Evolutionary conservation across 2,113 vertebrate genomes (phyloP).

Genomic region (Gallinago undulata): DNA sequence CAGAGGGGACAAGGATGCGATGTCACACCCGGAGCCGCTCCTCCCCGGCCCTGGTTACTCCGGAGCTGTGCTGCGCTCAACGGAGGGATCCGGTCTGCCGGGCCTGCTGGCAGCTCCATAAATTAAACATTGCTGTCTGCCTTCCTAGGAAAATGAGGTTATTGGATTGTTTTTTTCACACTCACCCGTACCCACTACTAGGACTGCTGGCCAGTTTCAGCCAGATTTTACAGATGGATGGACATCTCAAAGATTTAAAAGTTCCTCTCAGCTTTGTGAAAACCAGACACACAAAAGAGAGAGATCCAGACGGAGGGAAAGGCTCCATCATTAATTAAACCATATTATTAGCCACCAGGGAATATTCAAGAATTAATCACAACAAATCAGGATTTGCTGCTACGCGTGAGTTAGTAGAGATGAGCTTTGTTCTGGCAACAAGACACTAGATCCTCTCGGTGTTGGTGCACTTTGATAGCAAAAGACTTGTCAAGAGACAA

Average conservation of each 20-base stretch:
- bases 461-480: not conserved
- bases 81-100: not conserved
- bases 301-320: not conserved
- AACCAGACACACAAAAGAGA: not conserved
- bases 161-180: not conserved
- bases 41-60: not conserved
- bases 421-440: not conserved
- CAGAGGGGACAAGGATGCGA: not conserved
- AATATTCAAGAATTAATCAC: not conserved
- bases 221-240: not conserved
- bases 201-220: not conserved
- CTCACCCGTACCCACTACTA: not conserved
- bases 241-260: not conserved
- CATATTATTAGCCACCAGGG: not conserved
- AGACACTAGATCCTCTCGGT: not conserved
- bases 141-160: not conserved
- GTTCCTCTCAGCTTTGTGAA: not conserved
- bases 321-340: not conserved
- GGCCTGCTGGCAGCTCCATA: not conserved
- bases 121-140: not conserved
- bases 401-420: not conserved
- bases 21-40: accelerated
- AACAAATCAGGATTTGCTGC: not conserved
- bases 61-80: too few species aligned
- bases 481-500: not conserved